A percentile compares a stretch with the other conserved stretches of the same genome.
Evolutionary conservation across 2,888 invertebrate species (phyloP).

Genomic region (Epinotia demarniana): DNA sequence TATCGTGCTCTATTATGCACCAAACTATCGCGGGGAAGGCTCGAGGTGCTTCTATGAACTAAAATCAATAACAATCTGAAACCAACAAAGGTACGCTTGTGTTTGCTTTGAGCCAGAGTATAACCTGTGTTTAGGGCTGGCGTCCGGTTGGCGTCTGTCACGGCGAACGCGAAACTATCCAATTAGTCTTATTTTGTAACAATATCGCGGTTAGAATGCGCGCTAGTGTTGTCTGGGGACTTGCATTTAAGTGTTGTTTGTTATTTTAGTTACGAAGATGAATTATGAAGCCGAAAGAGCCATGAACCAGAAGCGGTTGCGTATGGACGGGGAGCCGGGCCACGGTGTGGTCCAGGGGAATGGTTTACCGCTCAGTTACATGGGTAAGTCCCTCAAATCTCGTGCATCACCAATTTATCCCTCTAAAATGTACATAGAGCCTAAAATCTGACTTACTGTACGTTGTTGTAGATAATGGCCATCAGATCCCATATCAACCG

Average conservation of each 20-base stretch:
- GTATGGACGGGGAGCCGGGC: conserved; percentile 83
- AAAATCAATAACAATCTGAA: conserved; percentile 84
- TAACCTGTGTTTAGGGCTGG: conserved; percentile 84
- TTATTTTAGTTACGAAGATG: conserved; percentile 82
- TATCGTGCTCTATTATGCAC: conserved; percentile 80
- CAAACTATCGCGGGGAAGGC: conserved; percentile 72
- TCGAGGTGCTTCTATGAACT: conserved; percentile 79
- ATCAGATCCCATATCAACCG: conserved; percentile 81
- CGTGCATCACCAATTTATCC: not conserved
- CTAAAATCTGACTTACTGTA: conserved; percentile 17
- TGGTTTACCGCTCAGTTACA: conserved; percentile 82
- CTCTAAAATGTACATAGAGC: not conserved
- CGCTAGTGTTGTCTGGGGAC: conserved; percentile 54
- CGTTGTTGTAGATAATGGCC: conserved; percentile 79
- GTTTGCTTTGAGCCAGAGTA: conserved; percentile 79
- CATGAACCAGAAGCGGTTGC: conserved; percentile 82
- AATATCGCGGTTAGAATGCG: conserved; percentile 60
- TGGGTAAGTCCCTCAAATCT: conserved; percentile 64
- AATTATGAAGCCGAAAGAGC: conserved; percentile 83
- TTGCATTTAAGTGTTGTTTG: conserved; percentile 62
- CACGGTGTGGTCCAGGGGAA: conserved; percentile 82
- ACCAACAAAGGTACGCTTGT: conserved; percentile 85
- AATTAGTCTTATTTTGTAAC: conserved; percentile 62
- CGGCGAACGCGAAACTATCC: conserved; percentile 70
- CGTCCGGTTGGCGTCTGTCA: conserved; percentile 85